Evolutionary conservation across 1,140 invertebrate genomes (phyloP).

Genomic region (Oreohelix idahoensis): DNA sequence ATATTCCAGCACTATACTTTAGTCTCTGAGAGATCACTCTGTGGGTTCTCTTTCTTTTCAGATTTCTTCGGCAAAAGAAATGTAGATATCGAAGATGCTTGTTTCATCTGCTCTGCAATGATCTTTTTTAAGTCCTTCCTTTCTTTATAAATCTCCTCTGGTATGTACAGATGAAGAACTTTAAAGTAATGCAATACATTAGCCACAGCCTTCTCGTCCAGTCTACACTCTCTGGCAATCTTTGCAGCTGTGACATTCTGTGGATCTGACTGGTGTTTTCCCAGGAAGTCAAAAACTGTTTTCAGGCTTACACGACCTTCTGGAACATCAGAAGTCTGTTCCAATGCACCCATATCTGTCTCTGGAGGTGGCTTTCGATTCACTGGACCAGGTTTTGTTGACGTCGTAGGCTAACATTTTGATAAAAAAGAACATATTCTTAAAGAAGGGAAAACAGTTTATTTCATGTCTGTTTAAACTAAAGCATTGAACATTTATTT

Average conservation of each 20-base stretch:
- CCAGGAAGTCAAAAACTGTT: conserved; percentile 17
- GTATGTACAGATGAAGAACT: conserved; percentile 18
- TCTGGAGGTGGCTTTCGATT: not conserved
- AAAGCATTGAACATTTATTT: too few relatives aligned
- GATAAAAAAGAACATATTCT: not conserved
- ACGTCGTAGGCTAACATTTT: not conserved
- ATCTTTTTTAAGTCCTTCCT: not conserved
- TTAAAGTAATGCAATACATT: conserved; percentile 27
- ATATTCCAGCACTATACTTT: not conserved
- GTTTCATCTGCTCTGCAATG: not conserved
- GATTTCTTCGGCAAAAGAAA: not conserved
- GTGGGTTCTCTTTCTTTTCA: not conserved
- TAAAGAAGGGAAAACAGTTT: not conserved
- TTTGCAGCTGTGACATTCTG: not conserved
- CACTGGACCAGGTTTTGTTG: conserved; percentile 6
- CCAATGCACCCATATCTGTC: conserved; percentile 29
- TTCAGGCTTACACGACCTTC: conserved; percentile 20
- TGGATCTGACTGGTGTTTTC: conserved; percentile 13
- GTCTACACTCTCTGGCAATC: conserved; percentile 16
- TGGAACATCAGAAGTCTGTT: not conserved
- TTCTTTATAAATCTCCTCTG: conserved; percentile 33
- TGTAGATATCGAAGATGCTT: not conserved
- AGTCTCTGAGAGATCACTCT: not conserved
- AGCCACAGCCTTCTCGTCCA: conserved; percentile 13
- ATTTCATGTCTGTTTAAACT: not conserved